Evolutionary conservation across 2,888 invertebrate species (phyloP).

Genomic region (Melinopterus prodromus): DNA sequence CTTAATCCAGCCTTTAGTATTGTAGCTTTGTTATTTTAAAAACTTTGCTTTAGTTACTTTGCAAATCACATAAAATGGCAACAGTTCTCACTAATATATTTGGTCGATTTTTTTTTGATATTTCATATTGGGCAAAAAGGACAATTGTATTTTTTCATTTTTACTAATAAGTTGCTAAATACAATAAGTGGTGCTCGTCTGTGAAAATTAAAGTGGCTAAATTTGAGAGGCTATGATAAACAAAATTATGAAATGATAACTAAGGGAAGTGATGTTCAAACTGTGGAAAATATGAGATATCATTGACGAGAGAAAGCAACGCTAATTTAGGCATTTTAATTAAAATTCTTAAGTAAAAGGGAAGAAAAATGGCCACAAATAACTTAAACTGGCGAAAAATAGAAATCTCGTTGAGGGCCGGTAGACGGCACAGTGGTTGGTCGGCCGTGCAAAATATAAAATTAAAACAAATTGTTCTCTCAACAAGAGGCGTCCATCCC

Average conservation of each 20-base stretch:
- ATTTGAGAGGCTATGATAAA: no score
- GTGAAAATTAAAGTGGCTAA: no score
- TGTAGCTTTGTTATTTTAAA: neutral
- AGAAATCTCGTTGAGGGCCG: neutral
- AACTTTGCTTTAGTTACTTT: no score
- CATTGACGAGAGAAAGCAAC: neutral
- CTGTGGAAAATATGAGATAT: neutral
- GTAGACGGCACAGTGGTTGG: neutral
- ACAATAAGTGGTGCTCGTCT: no score
- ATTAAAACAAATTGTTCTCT: slow-evolving; percentile 33
- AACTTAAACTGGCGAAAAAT: neutral
- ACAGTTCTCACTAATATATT: no score
- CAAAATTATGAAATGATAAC: no score
- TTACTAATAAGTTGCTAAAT: no score
- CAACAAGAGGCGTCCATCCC: neutral
- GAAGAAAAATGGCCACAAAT: neutral
- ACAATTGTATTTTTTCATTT: no score
- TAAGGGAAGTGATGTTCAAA: neutral
- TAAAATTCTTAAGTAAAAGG: neutral
- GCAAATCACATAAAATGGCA: no score
- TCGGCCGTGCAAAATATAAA: slow-evolving; percentile 5
- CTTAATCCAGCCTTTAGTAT: neutral
- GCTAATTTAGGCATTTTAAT: neutral
- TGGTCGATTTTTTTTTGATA: no score
- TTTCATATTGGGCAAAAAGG: no score